Conservation (phyloP, 2,888 invertebrate genomes). For the Tortrix viridana region DNA sequence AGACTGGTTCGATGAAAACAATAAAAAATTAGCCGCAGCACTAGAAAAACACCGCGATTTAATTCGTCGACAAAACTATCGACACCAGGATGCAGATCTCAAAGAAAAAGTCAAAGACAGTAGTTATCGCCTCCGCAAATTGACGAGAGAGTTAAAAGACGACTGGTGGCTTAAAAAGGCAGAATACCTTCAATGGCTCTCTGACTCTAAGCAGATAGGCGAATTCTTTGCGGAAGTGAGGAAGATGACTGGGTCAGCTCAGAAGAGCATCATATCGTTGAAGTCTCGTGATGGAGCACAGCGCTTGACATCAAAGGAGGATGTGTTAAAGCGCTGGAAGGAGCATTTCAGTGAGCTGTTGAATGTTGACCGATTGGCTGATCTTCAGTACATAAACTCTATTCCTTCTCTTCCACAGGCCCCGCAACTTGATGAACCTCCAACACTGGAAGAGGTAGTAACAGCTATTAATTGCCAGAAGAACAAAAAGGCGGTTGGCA, state of each 20-base stretch:
- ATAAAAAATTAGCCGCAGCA: not conserved
- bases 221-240: not conserved
- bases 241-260: not conserved
- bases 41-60: not conserved
- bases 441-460: not conserved
- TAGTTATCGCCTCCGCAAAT: not conserved
- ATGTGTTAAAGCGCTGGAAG: not conserved
- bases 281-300: not conserved
- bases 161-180: conserved; percentile 9
- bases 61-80: not conserved
- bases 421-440: not conserved
- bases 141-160: not conserved
- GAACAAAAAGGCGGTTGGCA: not conserved
- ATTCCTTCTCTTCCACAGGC: not conserved
- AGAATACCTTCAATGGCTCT: conserved; percentile 4
- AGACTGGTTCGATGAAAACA: not conserved
- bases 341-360: conserved; percentile 1
- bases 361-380: conserved; percentile 1
- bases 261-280: not conserved
- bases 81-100: not conserved
- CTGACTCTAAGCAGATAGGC: conserved; percentile 3
- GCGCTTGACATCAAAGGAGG: too few species aligned
- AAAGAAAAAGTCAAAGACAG: not conserved
- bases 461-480: not conserved
- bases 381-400: not conserved